Base-by-base conservation (phyloP, 2,113 vertebrate species). In the Crotalus tigris region DNA sequence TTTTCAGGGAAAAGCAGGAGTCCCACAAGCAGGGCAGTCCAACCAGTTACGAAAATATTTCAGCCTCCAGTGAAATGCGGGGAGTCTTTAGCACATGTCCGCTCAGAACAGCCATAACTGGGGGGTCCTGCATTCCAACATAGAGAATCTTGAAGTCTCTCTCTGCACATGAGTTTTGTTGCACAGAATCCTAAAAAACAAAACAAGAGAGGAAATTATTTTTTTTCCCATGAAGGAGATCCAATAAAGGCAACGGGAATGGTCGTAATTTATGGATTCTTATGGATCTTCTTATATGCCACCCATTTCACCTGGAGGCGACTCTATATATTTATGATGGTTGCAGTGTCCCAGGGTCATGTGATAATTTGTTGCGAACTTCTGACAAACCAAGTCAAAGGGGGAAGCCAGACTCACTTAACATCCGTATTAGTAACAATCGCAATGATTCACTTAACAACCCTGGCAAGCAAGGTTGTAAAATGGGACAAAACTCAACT, bases 181-280 rank as follows among this genome's bases (percentile, higher is more conserved):
- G n/a, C 13, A 89, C 69, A 1, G 85, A 26, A 61, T 19, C 95
- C 96, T 96, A 94, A 1, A 51, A 93, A 87, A 26, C 39, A 24
- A 8, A 61, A n/a, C 0, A 10, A 33, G 89, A 4, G 0, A 19
- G 91, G 33, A 5, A 54, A n/a, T n/a, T n/a, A 39, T 33, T 89
- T 26, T 54, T 53, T 23, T 11, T 0, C n/a, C 64, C 1, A 21
- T 81, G 17, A 4, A 81, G 17, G 17, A 44, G 75, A 81, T 39
- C 33, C 33, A 44, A 44, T 44, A 44, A 81, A 81, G 19, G 21
- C 6, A 81, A 44, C 9, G 75, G 33, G 33, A 81, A 81, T 3
- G 33, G 15, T 21, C 3, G 1, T 39, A 7, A 7, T 81, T 81
- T 44, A 23, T 21, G 53, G 49, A 87, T 87, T 29, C 53, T 49